Percentiles rank a stretch among this genome's conserved stretches.
These are phyloP conservation scores for Bombyx mandarina DNA, from an alignment of 1,140 invertebrate species.

Conservation along the genomic window DNA sequence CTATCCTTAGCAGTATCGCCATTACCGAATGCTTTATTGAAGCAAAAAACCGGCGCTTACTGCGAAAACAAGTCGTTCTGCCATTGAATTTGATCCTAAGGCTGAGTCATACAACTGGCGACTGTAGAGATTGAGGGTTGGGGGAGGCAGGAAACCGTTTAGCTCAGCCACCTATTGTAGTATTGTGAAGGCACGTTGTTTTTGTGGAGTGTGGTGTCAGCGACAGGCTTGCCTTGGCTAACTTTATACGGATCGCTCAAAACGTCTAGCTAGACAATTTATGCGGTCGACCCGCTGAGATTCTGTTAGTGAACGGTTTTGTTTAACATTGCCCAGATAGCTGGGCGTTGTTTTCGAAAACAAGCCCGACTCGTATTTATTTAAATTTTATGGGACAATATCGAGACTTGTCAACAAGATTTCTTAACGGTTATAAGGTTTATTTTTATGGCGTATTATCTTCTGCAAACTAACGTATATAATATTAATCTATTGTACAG, in stretches of 20 bases:
- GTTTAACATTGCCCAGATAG: slow-evolving; percentile 1
- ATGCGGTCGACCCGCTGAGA: slow-evolving; percentile 21
- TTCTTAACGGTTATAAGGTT: too few relatives aligned
- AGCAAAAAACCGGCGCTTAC: slow-evolving; percentile 37
- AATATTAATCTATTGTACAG: too few relatives aligned
- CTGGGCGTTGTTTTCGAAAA: too few relatives aligned
- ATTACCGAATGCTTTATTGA: slow-evolving; percentile 46
- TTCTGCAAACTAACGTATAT: too few relatives aligned
- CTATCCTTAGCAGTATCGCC: slow-evolving; percentile 35
- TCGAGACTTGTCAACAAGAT: too few relatives aligned
- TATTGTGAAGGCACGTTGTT: slow-evolving; percentile 59
- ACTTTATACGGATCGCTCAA: too few relatives aligned
- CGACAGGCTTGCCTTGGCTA: slow-evolving; percentile 28
- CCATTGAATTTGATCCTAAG: slow-evolving; percentile 59
- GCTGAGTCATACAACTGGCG: slow-evolving; percentile 59
- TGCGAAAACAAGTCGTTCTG: slow-evolving; percentile 47
- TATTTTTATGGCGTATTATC: too few relatives aligned
- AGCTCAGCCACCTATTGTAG: slow-evolving; percentile 55
- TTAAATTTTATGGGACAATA: too few relatives aligned
- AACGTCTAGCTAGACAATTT: slow-evolving; percentile 24
- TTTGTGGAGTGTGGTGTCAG: slow-evolving; percentile 52
- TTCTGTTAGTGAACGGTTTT: slow-evolving; percentile 3
- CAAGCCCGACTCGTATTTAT: too few relatives aligned
- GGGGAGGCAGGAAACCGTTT: slow-evolving; percentile 23
- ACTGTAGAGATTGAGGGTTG: slow-evolving; percentile 8